These are phyloP conservation scores for Varecia variegata DNA, from an alignment of 2,797 vertebrate genomes.

Conservation along the genomic window DNA sequence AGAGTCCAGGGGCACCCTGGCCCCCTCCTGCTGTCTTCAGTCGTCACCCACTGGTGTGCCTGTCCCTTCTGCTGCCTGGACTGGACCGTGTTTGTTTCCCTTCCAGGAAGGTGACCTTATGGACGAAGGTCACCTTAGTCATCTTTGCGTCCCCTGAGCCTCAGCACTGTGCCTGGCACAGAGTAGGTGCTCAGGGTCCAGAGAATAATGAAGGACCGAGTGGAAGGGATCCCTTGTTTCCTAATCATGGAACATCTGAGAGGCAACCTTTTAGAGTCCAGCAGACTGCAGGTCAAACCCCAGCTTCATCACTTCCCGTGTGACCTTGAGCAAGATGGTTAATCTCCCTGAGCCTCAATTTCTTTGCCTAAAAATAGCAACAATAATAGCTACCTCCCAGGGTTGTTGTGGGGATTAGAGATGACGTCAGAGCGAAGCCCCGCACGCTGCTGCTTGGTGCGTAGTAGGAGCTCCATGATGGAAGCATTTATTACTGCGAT, in stretches of 20 bases:
- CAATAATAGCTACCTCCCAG: constrained; percentile 56
- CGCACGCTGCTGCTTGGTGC: neutral
- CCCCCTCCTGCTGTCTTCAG: neutral
- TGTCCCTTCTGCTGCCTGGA: neutral
- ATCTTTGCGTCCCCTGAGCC: too few relatives aligned
- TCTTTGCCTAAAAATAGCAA: constrained; percentile 59
- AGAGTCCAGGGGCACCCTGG: neutral
- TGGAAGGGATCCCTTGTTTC: neutral
- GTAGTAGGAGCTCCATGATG: constrained; percentile 16
- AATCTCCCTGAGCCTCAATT: constrained; percentile 16
- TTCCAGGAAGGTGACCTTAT: neutral
- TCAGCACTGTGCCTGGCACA: neutral
- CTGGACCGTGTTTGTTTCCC: neutral
- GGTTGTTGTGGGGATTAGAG: neutral
- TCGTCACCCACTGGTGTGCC: rapidly evolving
- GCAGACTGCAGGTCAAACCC: neutral
- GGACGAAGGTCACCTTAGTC: neutral
- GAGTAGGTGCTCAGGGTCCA: neutral
- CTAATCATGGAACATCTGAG: neutral
- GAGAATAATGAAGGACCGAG: neutral
- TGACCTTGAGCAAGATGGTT: constrained; percentile 21
- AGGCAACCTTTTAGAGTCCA: neutral
- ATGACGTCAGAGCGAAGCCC: constrained; percentile 50
- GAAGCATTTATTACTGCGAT: neutral
- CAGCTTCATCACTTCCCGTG: neutral